Evolutionary conservation across 2,888 invertebrate genomes (phyloP).

Genomic region (Agrotis segetum): DNA sequence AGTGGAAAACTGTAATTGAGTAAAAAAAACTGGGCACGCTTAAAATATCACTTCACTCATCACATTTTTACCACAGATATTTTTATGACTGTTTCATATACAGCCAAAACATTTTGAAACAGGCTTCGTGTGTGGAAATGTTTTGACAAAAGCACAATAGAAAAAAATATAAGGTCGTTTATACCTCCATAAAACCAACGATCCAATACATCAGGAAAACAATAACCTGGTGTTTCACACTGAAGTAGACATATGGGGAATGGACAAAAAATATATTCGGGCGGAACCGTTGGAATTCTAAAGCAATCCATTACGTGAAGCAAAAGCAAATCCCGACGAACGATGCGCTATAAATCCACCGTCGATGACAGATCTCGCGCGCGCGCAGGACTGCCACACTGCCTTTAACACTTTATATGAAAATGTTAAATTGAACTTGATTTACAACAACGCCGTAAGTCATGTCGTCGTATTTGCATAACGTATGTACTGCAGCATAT

Average conservation of each 20-base stretch:
- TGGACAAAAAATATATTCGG: slow-evolving; percentile 67
- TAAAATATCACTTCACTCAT: slow-evolving; percentile 37
- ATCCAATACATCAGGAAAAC: slow-evolving; percentile 62
- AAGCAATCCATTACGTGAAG: slow-evolving; percentile 73
- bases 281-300: slow-evolving; percentile 66
- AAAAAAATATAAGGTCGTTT: slow-evolving; percentile 51
- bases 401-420: slow-evolving; percentile 76
- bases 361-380: slow-evolving; percentile 76
- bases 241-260: slow-evolving; percentile 67
- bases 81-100: slow-evolving; percentile 33
- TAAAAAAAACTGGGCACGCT: slow-evolving; percentile 38
- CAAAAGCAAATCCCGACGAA: slow-evolving; percentile 75
- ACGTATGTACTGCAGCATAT: slow-evolving; percentile 50
- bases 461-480: slow-evolving; percentile 58
- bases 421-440: slow-evolving; percentile 75
- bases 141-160: slow-evolving; percentile 45
- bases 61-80: slow-evolving; percentile 9
- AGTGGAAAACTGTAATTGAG: slow-evolving; percentile 57
- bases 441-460: slow-evolving; percentile 69
- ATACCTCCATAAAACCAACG: slow-evolving; percentile 57
- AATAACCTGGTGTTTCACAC: slow-evolving; percentile 64
- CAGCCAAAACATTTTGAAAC: slow-evolving; percentile 30
- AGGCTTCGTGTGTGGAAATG: slow-evolving; percentile 22
- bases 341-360: slow-evolving; percentile 77
- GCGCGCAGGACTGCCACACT: slow-evolving; percentile 66